Base-by-base conservation (phyloP, 2,797 vertebrate genomes). In the Chelon auratus region DNA sequence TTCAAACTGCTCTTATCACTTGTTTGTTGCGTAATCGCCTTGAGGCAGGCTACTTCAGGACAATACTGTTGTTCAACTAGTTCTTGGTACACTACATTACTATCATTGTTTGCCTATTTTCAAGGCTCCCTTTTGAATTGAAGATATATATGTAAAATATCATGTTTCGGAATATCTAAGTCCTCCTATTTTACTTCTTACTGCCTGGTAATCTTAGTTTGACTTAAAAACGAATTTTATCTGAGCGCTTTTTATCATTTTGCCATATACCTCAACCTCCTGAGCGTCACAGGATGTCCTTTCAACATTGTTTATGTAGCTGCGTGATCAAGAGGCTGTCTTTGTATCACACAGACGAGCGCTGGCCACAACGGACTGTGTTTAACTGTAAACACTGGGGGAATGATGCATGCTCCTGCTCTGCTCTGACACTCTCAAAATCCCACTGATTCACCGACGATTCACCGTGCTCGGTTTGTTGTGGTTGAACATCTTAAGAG, bases 261-360 rank as follows among this genome's bases (percentile, higher is more conserved):
- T n/a, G n/a, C n/a, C n/a, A n/a, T 47, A 18, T 1, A 20, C n/a
- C n/a, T 18, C n/a, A 69, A 56, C 14, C 40, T 45, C 17, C 8
- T 51, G 53, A 13, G 18, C 52, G 24, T 52, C n/a, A 43, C 57
- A 77, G 58, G 33, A 70, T 65, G 53, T 59, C 8, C 53, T 15
- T 20, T 56, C 1, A 68, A 4, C 9, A 18, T 39, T 62, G 37
- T 65, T 70, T 62, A 51, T 11, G 2, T 37, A 33, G 59, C 72
- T 47, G 42, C 61, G 15, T 53, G n/a, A 61, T 11, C n/a, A 47
- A 48, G 47, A 62, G 62, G 51, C 1, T 47, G 14, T 48, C 33
- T 51, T 52, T 42, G 9, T 51, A 17, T 71, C 24, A 13, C 26
- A 2, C 10, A 36, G 6, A 58, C 20, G 26, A 36, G 30, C 14